Base-by-base conservation (phyloP, 2,797 vertebrate species). In the Acropternis orthonyx region DNA sequence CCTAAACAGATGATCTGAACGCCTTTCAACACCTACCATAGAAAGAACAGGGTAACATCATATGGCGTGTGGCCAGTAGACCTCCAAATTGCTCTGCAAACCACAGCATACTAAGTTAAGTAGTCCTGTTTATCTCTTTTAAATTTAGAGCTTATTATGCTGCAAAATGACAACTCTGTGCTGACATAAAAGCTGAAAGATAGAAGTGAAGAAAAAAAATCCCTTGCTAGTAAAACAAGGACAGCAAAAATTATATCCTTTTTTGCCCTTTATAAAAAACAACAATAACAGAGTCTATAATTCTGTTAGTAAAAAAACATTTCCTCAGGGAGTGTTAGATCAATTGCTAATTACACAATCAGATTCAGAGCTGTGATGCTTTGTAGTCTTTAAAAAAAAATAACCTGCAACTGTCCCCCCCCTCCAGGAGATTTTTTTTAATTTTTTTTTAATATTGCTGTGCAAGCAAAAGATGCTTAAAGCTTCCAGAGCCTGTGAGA, bases 271-370 rank as follows among this genome's bases (percentile, higher is more conserved):
- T 67, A 56, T 51, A 68, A 79, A 87, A 82, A 49, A 58, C 13
- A 65, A 75, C 13, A 74, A 80, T 36, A 56, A 84, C 27, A 66
- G 32, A n/a, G 5, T 18, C 13, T 81, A 14, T 48, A 91, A 74
- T 73, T 95, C 51, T 85, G 36, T 55, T 84, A 88, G 44, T 46
- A 94, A 82, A 89, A 88, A 97, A 93, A 89, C 78, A 95, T 94
- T 94, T 87, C 90, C 96, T 92, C 72, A 36, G 4, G 66, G 95
- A 96, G 67, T 85, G 43, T 96, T 91, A 97, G 89, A 97, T 95
- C 96, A 97, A 95, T 95, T 94, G 82, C 94, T 97, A 97, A 97
- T 97, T 97, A 95, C 89, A 97, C 67, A 97, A 89, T 92, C 90
- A 87, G 82, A 56, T 90, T 89, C 76, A 32, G 88, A 97, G 85